Percentiles rank a stretch among this genome's conserved stretches.
Evolutionary conservation across 2,888 invertebrate species (phyloP).

Genomic region (Cantharis lateralis): DNA sequence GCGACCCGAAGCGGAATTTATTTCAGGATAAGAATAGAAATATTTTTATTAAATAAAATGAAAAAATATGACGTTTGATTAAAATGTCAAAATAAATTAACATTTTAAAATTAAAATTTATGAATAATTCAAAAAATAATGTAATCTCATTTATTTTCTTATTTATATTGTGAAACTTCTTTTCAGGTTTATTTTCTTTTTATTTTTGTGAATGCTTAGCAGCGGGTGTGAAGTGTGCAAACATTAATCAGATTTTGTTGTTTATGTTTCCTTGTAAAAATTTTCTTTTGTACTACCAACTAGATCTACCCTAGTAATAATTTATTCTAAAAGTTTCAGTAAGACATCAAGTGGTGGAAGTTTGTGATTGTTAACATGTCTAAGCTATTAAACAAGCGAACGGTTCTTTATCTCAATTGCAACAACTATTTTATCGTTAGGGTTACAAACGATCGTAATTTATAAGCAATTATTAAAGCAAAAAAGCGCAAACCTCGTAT

Average conservation of each 20-base stretch:
- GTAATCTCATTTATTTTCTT: not conserved
- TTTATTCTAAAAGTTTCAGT: conserved; percentile 24
- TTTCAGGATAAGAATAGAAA: not conserved
- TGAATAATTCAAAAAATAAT: not conserved
- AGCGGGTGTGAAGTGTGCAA: conserved; percentile 12
- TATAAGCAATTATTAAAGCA: not conserved
- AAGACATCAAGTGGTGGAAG: conserved; percentile 18
- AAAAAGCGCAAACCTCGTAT: no score
- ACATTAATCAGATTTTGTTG: conserved; percentile 17
- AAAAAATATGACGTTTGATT: not conserved
- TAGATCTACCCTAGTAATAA: conserved; percentile 23
- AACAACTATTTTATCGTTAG: not conserved
- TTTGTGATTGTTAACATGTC: conserved; percentile 23
- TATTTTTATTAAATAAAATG: not conserved
- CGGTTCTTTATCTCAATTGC: not conserved
- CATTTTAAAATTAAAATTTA: not conserved
- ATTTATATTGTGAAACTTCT: not conserved
- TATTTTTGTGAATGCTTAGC: conserved; percentile 3
- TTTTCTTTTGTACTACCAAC: conserved; percentile 21
- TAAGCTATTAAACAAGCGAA: conserved; percentile 13
- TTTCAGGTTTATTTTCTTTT: conserved; percentile 10
- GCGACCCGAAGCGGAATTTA: not conserved
- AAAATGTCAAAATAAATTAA: not conserved
- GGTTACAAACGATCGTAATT: not conserved
- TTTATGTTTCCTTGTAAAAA: conserved; percentile 26